Base-by-base conservation (phyloP, 2,113 vertebrate species). In the Riparia riparia region DNA sequence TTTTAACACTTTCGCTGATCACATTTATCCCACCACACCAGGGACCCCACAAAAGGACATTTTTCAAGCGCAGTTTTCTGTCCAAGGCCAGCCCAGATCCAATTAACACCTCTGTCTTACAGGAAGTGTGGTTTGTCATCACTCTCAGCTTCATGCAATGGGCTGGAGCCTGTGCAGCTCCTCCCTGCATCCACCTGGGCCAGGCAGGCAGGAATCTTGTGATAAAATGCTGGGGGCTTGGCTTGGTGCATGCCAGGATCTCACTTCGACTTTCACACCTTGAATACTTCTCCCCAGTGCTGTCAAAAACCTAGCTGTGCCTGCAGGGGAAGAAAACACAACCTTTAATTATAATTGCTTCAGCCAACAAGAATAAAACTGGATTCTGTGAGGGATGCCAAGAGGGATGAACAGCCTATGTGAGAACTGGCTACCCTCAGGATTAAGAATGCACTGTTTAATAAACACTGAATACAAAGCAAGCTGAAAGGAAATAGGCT, bases 181-280 rank as follows among this genome's bases (percentile, higher is more conserved):
- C 98, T 61, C 6, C 72, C 58, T 15, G 96, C 66, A n/a, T 98
- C 96, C 49, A 97, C 45, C 41, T 98, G 90, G 77, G 80, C 82
- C 65, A 96, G 89, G 96, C 98, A 98, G 2, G 10, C 91, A 42
- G 45, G 60, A 71, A 99, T 84, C 9, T 82, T 90, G 50, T 89
- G 95, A 82, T 92, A 95, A 64, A 99, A 77, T 54, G 83, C 94
- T 41, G 50, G 16, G 98, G 98, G 98, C 41, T 98, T 97, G 69
- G 95, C 92, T 82, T 68, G 2, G 1, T 85, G 22, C 29, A 84
- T 82, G 9, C 32, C 78, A 74, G 84, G 71, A 76, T 26, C n/a
- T 41, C 20, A 47, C 54, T 89, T 69, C 32, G 37, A 10, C 53
- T 74, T 92, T 92, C 96, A 92, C 37, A 98, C 82, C 64, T 97